Evolutionary conservation across 2,797 vertebrate genomes (phyloP).

Genomic region (Mormyrops boulengeri): DNA sequence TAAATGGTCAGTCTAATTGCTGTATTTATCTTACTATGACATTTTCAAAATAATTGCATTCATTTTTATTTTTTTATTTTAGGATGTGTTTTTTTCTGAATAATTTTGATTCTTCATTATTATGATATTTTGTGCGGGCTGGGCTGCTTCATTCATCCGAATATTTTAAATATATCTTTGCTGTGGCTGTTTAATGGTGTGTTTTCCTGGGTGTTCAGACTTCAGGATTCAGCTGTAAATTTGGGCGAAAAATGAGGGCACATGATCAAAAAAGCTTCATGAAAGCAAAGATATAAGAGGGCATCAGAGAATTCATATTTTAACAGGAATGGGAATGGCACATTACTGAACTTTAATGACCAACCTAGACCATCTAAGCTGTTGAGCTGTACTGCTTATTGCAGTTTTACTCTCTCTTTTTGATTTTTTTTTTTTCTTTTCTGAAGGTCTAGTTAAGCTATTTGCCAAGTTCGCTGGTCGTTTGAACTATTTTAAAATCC

Average conservation of each 20-base stretch:
- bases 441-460: background rate
- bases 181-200: background rate
- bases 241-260: background rate
- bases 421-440: background rate
- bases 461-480: background rate
- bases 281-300: background rate
- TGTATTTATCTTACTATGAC: background rate
- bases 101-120: background rate
- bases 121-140: background rate
- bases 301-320: background rate
- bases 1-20: background rate
- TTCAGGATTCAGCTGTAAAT: background rate
- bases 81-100: background rate
- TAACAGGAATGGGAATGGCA: background rate
- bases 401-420: background rate
- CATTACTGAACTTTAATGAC: conserved; percentile 10
- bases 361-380: background rate
- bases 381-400: background rate
- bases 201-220: background rate
- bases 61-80: background rate
- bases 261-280: background rate
- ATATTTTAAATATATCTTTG: background rate
- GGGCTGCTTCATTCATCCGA: background rate
- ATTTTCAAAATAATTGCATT: background rate
- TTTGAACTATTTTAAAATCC: background rate